A percentile compares a stretch with the other conserved stretches of the same genome.
phyloP scores from a whole-genome alignment of 2,113 vertebrate species.

The Cardinalis cardinalis region DNA sequence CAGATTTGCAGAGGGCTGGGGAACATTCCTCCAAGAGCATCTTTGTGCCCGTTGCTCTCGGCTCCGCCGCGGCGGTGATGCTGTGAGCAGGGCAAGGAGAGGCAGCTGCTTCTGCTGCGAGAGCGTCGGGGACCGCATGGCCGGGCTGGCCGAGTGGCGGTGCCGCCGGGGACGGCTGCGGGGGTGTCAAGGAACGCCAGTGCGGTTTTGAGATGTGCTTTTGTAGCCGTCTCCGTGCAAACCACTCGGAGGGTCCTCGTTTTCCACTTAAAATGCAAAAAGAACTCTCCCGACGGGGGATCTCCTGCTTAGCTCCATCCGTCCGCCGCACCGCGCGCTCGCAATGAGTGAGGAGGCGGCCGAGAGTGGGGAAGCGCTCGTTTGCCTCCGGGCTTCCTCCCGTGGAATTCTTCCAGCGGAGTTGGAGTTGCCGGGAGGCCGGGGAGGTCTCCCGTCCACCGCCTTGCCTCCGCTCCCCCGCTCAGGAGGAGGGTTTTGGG shows the following conservation, averaged over 20 bases:
- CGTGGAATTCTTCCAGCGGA: neutral
- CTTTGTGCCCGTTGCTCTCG: neutral
- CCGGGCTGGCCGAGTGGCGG: rapidly evolving
- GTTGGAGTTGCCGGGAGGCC: neutral
- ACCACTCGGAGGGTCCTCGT: rapidly evolving
- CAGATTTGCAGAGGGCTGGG: neutral
- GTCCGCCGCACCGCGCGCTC: neutral
- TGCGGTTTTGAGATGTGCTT: neutral
- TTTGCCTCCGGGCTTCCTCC: neutral
- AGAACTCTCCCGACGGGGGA: neutral
- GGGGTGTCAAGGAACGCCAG: neutral
- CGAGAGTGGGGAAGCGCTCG: neutral
- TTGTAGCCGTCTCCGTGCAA: neutral
- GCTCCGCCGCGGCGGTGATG: neutral
- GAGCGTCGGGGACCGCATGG: rapidly evolving
- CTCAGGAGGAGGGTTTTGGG: neutral
- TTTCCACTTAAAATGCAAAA: neutral
- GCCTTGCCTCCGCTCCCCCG: neutral
- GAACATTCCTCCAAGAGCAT: neutral
- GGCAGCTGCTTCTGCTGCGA: neutral
- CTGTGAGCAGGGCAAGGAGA: no score
- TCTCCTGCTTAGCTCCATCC: neutral
- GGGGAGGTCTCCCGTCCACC: neutral
- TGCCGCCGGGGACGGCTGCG: neutral
- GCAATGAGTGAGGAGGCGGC: neutral